A percentile compares a stretch with the other conserved stretches of the same genome.
phyloP scores from a whole-genome alignment of 2,797 vertebrate species.

The Eremophila alpestris region DNA sequence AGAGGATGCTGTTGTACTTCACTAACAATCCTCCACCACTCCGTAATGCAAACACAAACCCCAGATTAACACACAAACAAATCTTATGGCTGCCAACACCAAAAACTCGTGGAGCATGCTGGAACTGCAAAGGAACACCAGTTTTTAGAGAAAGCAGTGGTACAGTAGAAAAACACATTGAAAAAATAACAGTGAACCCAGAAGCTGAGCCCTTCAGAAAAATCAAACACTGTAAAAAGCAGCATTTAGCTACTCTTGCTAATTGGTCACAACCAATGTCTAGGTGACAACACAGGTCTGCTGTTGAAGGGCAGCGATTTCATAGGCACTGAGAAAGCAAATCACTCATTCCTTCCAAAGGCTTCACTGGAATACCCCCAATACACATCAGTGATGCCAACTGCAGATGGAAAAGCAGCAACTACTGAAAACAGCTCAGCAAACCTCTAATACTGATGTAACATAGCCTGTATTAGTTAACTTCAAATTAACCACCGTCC shows the following conservation, averaged over 20 bases:
- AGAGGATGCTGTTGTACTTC: not conserved
- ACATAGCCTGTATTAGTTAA: not conserved
- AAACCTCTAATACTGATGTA: not conserved
- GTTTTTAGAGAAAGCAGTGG: not conserved
- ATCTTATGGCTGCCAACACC: not conserved
- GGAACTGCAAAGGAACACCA: not conserved
- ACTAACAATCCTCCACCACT: not conserved
- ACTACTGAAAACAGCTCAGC: not conserved
- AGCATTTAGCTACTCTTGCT: not conserved
- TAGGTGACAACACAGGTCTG: not conserved
- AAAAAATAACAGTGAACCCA: not conserved
- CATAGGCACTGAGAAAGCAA: not conserved
- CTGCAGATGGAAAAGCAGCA: not conserved
- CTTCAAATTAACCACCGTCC: not conserved
- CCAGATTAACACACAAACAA: not conserved
- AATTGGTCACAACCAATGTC: rapidly evolving
- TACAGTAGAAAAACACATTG: not conserved
- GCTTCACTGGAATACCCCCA: not conserved
- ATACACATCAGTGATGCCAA: not conserved
- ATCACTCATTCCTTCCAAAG: not conserved
- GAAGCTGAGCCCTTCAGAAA: not conserved
- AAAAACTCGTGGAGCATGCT: not conserved
- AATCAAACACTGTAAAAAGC: not conserved
- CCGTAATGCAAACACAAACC: not conserved
- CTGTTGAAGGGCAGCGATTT: not conserved